These are phyloP conservation scores for Corydoras maculifer DNA, from an alignment of 2,113 vertebrate genomes.

Conservation along the genomic window DNA sequence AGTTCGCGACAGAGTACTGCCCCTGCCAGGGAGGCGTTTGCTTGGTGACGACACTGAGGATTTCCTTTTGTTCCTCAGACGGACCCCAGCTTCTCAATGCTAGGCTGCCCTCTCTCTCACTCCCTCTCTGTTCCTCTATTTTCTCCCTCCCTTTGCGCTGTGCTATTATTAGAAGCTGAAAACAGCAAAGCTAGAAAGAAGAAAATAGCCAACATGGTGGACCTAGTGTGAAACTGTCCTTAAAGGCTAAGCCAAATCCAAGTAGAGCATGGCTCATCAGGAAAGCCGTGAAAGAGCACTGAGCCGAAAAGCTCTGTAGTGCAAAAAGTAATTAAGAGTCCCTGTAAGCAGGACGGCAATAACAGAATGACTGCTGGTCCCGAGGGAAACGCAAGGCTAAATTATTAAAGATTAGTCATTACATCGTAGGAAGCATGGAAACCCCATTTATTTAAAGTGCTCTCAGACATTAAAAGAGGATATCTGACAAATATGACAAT, in stretches of 20 bases:
- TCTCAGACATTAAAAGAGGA: neutral
- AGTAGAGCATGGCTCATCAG: neutral
- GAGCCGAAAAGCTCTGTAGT: slow-evolving; percentile 5
- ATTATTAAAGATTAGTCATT: slow-evolving; percentile 10
- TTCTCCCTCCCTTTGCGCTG: slow-evolving; percentile 16
- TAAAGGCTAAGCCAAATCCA: neutral
- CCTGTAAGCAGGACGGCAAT: neutral
- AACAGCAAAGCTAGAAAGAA: slow-evolving; percentile 29
- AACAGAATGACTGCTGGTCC: neutral
- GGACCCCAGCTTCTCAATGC: slow-evolving; percentile 20
- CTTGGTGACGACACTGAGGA: slow-evolving; percentile 44
- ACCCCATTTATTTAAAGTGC: neutral
- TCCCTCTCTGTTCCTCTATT: neutral
- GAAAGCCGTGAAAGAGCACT: slow-evolving; percentile 1
- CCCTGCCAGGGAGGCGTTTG: slow-evolving; percentile 17
- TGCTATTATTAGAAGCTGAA: slow-evolving; percentile 41
- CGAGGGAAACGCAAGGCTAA: neutral
- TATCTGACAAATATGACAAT: neutral
- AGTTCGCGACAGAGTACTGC: slow-evolving; percentile 25
- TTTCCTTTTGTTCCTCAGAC: slow-evolving; percentile 43
- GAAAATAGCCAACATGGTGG: slow-evolving; percentile 5
- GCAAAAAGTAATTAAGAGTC: slow-evolving; percentile 4
- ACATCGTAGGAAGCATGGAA: neutral
- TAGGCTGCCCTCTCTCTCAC: neutral
- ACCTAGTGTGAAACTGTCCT: slow-evolving; percentile 22